A percentile compares a stretch with the other conserved stretches of the same genome.
Conservation (phyloP, 2,888 invertebrate genomes). For the Abscondita cerata region DNA sequence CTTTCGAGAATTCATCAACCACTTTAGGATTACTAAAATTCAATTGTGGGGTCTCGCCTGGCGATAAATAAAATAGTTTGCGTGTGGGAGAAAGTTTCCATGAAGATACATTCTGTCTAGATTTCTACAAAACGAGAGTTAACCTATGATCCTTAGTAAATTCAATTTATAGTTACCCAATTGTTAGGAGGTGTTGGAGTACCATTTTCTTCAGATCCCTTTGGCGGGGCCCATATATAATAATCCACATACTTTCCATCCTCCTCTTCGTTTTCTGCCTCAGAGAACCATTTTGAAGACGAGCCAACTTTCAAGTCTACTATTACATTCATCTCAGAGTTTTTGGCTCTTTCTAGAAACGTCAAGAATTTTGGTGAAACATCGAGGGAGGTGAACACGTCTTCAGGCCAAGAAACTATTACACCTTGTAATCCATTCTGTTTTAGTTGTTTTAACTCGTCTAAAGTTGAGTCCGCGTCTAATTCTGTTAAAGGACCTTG, state of each 20-base stretch:
- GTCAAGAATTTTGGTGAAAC: constrained; percentile 59
- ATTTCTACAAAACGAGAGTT: constrained; percentile 26
- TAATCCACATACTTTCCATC: constrained; percentile 68
- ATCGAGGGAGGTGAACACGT: constrained; percentile 68
- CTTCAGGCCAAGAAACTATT: constrained; percentile 69
- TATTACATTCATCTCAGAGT: constrained; percentile 66
- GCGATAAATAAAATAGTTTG: constrained; percentile 79
- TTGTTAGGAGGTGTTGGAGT: constrained; percentile 66
- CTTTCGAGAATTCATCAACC: constrained; percentile 68
- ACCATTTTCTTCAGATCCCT: constrained; percentile 49
- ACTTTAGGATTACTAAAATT: constrained; percentile 78
- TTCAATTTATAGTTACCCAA: constrained; percentile 65
- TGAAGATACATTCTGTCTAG: constrained; percentile 62
- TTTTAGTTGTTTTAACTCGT: constrained; percentile 53
- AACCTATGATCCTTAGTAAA: not conserved
- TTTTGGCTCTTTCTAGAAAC: constrained; percentile 61
- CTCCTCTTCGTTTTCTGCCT: constrained; percentile 65
- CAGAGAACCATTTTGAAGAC: constrained; percentile 75
- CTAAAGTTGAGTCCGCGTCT: constrained; percentile 52
- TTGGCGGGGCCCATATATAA: constrained; percentile 76
- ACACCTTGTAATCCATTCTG: constrained; percentile 67
- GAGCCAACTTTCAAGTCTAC: constrained; percentile 80
- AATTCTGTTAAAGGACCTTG: constrained; percentile 78
- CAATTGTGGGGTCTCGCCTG: constrained; percentile 80
- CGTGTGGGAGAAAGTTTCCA: constrained; percentile 74